Base-by-base conservation (phyloP, 2,113 vertebrate species). In the Apistogramma diplotaenia region DNA sequence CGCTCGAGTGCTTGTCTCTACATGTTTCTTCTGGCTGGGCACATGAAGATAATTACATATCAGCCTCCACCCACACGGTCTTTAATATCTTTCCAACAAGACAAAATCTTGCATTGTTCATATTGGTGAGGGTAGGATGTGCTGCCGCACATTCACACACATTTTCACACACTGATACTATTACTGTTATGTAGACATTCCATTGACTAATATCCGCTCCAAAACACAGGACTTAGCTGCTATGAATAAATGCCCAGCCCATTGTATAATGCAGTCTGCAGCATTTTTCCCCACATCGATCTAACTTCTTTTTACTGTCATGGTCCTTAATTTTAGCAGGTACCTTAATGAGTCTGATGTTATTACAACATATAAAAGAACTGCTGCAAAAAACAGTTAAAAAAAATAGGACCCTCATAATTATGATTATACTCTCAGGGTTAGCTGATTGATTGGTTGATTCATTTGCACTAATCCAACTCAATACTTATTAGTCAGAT, bases 11-110 rank as follows among this genome's bases (percentile, higher is more conserved):
- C 73, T 73, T 12, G 13, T 67, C 71, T 31, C 31, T 82, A 59
- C 33, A 37, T 60, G 84, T 87, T 78, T 75, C 67, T 35, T 73
- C 75, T 82, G 81, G 83, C 81, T 60, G 65, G 70, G 74, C 82
- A 65, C 71, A 85, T 90, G 81, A 83, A 89, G 86, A 79, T 93
- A 92, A 92, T 93, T 90, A 87, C 87, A 90, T 60, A 85, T 93
- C 87, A 84, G 82, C 80, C 60, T 85, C 82, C 65, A 55, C 89
- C 89, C 89, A 91, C 91, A 35, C 78, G 40, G 51, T 31, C 78
- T 89, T 79, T 90, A 84, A 89, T 87, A 79, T 90, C 65, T 86
- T 70, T 86, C 79, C 81, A 67, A 77, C 31, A 78, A 92, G 65
- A 89, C 86, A 73, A 35, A 84, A 79, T 88, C 79, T 62, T n/a